Conservation (phyloP, 2,797 vertebrate species). For the Amblyraja radiata region DNA sequence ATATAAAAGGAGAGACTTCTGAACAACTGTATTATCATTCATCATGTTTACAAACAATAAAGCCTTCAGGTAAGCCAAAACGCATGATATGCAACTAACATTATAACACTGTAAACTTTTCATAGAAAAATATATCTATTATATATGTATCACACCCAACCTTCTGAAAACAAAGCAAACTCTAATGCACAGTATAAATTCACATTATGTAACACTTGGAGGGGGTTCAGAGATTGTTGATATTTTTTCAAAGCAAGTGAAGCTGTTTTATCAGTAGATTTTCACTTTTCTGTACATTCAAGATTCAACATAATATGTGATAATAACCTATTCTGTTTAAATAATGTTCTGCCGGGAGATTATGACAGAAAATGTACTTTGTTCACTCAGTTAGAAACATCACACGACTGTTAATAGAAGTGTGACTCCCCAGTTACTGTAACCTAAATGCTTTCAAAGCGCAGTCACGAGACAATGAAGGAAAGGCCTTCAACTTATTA, state of each 20-base stretch:
- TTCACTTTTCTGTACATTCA: slow-evolving; percentile 33
- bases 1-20: slow-evolving; percentile 3
- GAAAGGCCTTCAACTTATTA: slow-evolving; percentile 19
- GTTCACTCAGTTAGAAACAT: slow-evolving; percentile 15
- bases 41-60: not conserved
- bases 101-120: slow-evolving; percentile 37
- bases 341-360: not conserved
- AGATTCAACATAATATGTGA: slow-evolving; percentile 22
- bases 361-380: not conserved
- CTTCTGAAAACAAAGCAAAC: slow-evolving; percentile 37
- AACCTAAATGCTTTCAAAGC: slow-evolving; percentile 15
- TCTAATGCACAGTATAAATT: slow-evolving; percentile 31
- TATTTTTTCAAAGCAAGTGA: slow-evolving; percentile 6
- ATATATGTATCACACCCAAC: slow-evolving; percentile 34
- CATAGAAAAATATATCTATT: slow-evolving; percentile 38
- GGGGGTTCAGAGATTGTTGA: not conserved
- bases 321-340: slow-evolving; percentile 30
- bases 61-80: not conserved
- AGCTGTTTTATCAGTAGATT: not conserved
- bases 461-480: slow-evolving; percentile 9
- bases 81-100: slow-evolving; percentile 26
- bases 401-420: not conserved
- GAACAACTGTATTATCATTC: not conserved
- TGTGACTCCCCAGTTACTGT: slow-evolving; percentile 10
- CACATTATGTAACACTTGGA: slow-evolving; percentile 27